A percentile compares a stretch with the other conserved stretches of the same genome.
Evolutionary conservation across 92 coral and sea anemone genomes (phyloP).

Genomic region (Actinostola sp.): DNA sequence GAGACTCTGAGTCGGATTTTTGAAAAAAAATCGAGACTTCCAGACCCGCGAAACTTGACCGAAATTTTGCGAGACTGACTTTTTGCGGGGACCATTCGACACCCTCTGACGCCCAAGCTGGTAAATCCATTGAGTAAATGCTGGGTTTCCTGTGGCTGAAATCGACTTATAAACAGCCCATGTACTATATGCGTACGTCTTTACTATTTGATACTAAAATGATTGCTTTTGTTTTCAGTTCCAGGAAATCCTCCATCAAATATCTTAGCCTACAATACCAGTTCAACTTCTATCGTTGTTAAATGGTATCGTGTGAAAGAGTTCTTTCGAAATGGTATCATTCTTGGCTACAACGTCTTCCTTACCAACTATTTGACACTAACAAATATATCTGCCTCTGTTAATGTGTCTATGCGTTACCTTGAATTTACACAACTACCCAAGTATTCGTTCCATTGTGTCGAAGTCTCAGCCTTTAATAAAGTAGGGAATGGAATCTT

Average conservation of each 20-base stretch:
- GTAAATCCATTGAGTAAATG: too few species aligned
- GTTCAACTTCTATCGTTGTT: slow-evolving; percentile 16
- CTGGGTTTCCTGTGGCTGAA: too few species aligned
- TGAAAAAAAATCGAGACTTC: too few species aligned
- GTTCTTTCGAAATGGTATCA: slow-evolving; percentile 28
- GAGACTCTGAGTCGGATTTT: too few species aligned
- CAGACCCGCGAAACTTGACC: too few species aligned
- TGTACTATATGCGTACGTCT: too few species aligned
- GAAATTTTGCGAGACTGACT: too few species aligned
- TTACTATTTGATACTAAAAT: background rate
- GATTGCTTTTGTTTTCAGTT: slow-evolving; percentile 7
- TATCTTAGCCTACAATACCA: slow-evolving; percentile 9
- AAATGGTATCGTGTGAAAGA: slow-evolving; percentile 1
- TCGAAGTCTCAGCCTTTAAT: slow-evolving; percentile 37
- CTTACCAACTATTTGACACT: background rate
- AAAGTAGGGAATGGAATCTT: slow-evolving; percentile 38
- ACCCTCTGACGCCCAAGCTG: too few species aligned
- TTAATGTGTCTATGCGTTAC: slow-evolving; percentile 8
- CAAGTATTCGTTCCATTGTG: slow-evolving; percentile 40
- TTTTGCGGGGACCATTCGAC: too few species aligned
- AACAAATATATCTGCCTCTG: background rate
- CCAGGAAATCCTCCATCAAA: slow-evolving; percentile 13
- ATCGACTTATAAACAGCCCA: too few species aligned
- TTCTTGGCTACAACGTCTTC: slow-evolving; percentile 33
- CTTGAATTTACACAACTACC: slow-evolving; percentile 16